phyloP scores from a whole-genome alignment of 1,140 invertebrate species.

The Bombus sibiricus region DNA sequence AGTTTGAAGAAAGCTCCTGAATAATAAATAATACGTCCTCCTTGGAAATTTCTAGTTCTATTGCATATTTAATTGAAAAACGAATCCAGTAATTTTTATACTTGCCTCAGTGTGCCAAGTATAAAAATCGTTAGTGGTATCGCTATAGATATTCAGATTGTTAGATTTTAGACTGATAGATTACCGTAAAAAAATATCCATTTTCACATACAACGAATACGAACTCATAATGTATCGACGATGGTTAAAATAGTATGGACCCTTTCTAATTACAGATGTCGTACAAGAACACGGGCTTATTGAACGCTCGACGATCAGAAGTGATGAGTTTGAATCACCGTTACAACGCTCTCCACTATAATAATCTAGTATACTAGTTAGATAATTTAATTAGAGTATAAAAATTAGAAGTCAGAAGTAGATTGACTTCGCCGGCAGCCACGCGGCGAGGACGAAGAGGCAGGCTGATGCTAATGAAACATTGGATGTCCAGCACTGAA shows the following conservation, averaged over 20 bases:
- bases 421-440: constrained; percentile 69
- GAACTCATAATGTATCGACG: too few species aligned
- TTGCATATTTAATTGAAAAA: not conserved
- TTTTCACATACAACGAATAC: too few species aligned
- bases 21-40: not conserved
- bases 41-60: not conserved
- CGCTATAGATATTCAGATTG: too few species aligned
- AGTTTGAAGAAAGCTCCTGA: constrained; percentile 38
- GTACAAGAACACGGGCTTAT: constrained; percentile 76
- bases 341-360: constrained; percentile 80
- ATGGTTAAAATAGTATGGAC: not conserved
- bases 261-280: constrained; percentile 73
- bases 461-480: constrained; percentile 58
- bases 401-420: constrained; percentile 76
- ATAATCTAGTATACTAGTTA: constrained; percentile 82
- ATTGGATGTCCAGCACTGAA: constrained; percentile 63
- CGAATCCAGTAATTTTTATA: not conserved
- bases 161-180: not conserved
- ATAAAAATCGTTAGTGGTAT: too few species aligned
- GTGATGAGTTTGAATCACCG: constrained; percentile 79
- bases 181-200: not conserved
- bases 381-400: constrained; percentile 81
- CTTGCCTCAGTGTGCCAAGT: not conserved
- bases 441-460: constrained; percentile 61
- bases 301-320: constrained; percentile 78